Evolutionary conservation across 2,797 vertebrate genomes (phyloP), one percentile per base, ranked within the genome.

Genomic region (Pseudomugil gertrudae): DNA sequence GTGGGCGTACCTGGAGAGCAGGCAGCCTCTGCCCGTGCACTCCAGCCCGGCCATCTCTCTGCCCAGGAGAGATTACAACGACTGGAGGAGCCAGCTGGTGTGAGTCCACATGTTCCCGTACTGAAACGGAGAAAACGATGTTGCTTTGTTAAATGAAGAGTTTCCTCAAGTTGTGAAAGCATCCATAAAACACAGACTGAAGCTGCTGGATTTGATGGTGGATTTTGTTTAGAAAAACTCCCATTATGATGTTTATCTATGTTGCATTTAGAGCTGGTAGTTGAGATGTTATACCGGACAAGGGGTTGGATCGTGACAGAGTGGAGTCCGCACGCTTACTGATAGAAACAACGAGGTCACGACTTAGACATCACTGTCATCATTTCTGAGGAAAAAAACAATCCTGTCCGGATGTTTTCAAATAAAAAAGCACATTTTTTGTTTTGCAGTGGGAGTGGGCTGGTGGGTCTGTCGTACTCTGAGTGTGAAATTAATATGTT

Each of bases 41-140:
- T 95, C 94, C 0, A 96, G 87, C 80, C 95, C 95, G 0, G 94
- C 94, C 69, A 94, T 96, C 55, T 94, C 95, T 66, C 91, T 95
- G 43, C 95, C 95, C 29, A 87, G 92, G 78, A 89, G 92, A 53
- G 94, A 95, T 70, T 95, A 92, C 75, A 92, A 90, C 0, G 95
- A 93, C 85, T 95, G 93, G 95, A 93, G 90, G 76, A 93, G 92
- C 63, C 95, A 96, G 89, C 87, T 96, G 19, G 80, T 94, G 95
- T 95, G 87, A 92, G 94, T 92, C 47, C 69, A 14, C 57, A 19
- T 30, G 19, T 17, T 36, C 55, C 23, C 15, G 61, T 26, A 14
- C 3, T 8, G 26, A 52, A 57, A 38, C 17, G 24, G 45, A 23
- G 3, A 19, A 47, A 21, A 21, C 9, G 3, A 23, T 24, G 45